These are phyloP conservation scores for Rhopalosiphum nymphaeae DNA, from an alignment of 2,888 invertebrate species.

Conservation along the genomic window DNA sequence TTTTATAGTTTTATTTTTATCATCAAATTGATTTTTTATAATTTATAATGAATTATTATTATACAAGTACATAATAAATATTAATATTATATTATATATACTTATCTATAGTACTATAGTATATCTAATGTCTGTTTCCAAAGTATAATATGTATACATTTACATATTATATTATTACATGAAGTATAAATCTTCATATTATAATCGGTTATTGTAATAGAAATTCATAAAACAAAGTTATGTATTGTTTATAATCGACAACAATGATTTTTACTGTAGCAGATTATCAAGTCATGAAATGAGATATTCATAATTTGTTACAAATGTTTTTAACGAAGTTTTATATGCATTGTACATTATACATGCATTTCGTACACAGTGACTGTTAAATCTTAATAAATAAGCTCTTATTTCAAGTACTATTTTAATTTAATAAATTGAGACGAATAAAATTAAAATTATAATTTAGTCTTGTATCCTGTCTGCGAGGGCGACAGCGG, in stretches of 20 bases:
- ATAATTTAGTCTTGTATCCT: neutral
- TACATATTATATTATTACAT: constrained; percentile 21
- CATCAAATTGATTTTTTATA: neutral
- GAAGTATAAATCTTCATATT: neutral
- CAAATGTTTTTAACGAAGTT: constrained; percentile 40
- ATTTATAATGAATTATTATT: neutral
- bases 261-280: neutral
- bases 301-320: constrained; percentile 18
- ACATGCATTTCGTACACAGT: neutral
- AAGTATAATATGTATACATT: neutral
- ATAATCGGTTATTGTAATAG: neutral
- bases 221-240: neutral
- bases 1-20: neutral
- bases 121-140: neutral
- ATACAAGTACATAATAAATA: neutral
- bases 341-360: neutral
- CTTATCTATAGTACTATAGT: neutral
- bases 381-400: constrained; percentile 19
- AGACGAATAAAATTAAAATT: neutral
- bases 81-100: neutral
- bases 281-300: constrained; percentile 44
- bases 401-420: neutral
- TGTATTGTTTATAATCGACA: constrained; percentile 19
- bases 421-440: neutral
- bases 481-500: neutral